phyloP scores from a whole-genome alignment of 2,888 invertebrate species.

The Deladenus siricidicola region DNA sequence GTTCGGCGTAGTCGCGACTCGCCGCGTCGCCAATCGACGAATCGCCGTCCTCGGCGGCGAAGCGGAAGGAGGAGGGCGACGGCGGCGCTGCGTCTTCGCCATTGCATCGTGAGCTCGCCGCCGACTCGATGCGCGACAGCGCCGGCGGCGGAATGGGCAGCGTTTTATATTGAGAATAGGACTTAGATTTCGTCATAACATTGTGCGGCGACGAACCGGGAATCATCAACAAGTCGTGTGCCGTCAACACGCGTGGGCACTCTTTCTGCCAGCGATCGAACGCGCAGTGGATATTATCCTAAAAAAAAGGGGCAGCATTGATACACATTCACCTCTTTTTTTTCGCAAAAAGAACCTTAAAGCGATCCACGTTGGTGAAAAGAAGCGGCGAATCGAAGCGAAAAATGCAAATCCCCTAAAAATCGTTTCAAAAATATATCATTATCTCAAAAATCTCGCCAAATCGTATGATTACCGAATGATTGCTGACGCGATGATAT shows the following conservation, averaged over 20 bases:
- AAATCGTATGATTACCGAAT: constrained; percentile 12
- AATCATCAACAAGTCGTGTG: constrained; percentile 2
- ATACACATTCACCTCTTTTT: background rate
- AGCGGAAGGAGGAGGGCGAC: background rate
- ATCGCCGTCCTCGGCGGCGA: background rate
- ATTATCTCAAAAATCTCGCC: background rate
- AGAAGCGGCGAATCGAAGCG: constrained; percentile 57
- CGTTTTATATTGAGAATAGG: background rate
- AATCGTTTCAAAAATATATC: constrained; percentile 11
- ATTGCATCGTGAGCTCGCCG: no score
- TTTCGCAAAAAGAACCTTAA: constrained; percentile 38
- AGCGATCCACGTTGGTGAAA: constrained; percentile 57
- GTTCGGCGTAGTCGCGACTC: background rate
- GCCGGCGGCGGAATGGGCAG: background rate
- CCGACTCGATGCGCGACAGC: background rate
- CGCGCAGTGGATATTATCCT: constrained; percentile 17
- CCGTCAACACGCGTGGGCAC: constrained; percentile 6
- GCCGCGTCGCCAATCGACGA: background rate
- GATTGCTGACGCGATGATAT: constrained; percentile 35
- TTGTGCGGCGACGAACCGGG: background rate
- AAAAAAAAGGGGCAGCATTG: no score
- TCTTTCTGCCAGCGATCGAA: constrained; percentile 14
- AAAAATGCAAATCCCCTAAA: constrained; percentile 57
- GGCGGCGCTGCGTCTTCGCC: background rate
- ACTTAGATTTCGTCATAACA: background rate